Evolutionary conservation across 2,113 vertebrate species (phyloP).

Genomic region (Machaerirhynchus nigripectus): DNA sequence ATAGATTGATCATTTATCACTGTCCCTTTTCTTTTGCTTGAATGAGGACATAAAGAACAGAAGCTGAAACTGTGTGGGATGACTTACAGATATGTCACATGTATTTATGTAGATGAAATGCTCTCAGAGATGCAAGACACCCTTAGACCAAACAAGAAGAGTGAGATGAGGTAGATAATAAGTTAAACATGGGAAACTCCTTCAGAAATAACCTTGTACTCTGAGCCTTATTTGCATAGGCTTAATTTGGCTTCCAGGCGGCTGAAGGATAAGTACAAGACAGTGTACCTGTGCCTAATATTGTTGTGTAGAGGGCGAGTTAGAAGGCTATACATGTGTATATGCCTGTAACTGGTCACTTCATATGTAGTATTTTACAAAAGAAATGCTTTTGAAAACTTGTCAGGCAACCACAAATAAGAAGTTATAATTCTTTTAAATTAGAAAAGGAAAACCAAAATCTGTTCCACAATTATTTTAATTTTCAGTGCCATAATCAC

Average conservation of each 20-base stretch:
- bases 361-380: neutral
- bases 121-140: neutral
- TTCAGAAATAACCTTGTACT: neutral
- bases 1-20: neutral
- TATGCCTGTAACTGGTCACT: neutral
- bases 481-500: neutral
- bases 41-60: neutral
- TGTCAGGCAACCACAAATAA: neutral
- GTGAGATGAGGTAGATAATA: neutral
- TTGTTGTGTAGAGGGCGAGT: neutral
- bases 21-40: neutral
- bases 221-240: neutral
- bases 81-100: rapidly evolving
- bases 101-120: neutral
- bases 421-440: neutral
- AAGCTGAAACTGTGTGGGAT: neutral
- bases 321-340: neutral
- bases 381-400: neutral
- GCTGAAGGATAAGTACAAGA: neutral
- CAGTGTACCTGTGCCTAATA: neutral
- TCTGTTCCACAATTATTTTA: neutral
- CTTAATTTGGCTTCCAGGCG: neutral
- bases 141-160: neutral
- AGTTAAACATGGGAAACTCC: neutral
- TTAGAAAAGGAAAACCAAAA: neutral